These are phyloP conservation scores for Zoanthus sansibaricus DNA, from an alignment of 92 coral and sea anemone species.

Conservation along the genomic window DNA sequence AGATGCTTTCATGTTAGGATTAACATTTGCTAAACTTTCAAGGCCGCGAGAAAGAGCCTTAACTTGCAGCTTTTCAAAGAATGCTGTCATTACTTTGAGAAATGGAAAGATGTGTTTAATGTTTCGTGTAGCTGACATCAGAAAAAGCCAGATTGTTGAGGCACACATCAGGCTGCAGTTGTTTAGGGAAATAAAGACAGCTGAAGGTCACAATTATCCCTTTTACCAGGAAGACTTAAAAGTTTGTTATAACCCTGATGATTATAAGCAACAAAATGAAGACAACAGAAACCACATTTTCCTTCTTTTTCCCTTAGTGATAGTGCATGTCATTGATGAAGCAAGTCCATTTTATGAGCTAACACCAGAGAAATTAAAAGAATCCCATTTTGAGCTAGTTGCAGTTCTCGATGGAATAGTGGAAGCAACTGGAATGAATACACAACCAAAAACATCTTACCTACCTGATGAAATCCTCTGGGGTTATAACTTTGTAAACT, in stretches of 20 bases:
- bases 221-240: conserved; percentile 85
- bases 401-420: conserved; percentile 89
- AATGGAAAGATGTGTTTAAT: conserved; percentile 91
- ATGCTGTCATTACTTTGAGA: conserved; percentile 81
- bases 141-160: conserved; percentile 87
- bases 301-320: conserved; percentile 78
- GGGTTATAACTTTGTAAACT: conserved; percentile 85
- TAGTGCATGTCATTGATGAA: conserved; percentile 86
- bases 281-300: conserved; percentile 77
- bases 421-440: conserved; percentile 95
- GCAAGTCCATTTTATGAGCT: conserved; percentile 84
- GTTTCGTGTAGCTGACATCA: conserved; percentile 89
- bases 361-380: conserved; percentile 71
- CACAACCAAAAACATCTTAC: conserved; percentile 90
- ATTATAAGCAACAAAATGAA: conserved; percentile 36
- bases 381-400: conserved; percentile 84
- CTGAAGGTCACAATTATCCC: conserved; percentile 74
- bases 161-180: conserved; percentile 84
- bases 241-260: conserved; percentile 77
- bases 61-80: conserved; percentile 88
- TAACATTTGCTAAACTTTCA: conserved; percentile 92
- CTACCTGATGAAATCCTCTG: conserved; percentile 89
- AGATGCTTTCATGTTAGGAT: conserved; percentile 91
- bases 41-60: conserved; percentile 93
- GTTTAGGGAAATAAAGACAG: conserved; percentile 66